Conservation (phyloP, 2,888 invertebrate species). For the Scrobipalpa atriplicella region DNA sequence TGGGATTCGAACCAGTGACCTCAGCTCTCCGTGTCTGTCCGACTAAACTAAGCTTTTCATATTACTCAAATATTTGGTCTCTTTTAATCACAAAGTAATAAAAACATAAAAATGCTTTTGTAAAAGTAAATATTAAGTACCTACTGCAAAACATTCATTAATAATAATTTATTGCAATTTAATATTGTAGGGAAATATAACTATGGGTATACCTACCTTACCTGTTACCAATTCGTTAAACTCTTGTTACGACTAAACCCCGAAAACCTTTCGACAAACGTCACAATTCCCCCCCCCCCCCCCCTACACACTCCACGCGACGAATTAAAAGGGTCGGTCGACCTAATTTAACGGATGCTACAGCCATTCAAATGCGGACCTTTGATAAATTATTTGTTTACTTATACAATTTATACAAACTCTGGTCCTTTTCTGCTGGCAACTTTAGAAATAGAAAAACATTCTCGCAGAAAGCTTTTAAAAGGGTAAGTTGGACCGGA, state of each 20-base stretch:
- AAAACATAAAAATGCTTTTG: no score
- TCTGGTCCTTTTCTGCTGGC: constrained; percentile 6
- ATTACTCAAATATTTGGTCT: no score
- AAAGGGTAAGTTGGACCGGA: constrained; percentile 45
- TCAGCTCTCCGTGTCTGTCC: no score
- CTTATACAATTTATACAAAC: constrained; percentile 14
- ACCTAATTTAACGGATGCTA: constrained; percentile 17
- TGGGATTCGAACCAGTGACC: no score
- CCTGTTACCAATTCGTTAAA: not conserved
- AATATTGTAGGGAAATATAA: no score
- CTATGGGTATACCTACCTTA: not conserved
- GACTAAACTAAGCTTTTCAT: no score
- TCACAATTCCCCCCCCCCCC: constrained; percentile 8
- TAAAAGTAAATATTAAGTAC: no score
- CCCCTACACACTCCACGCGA: not conserved
- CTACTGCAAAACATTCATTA: no score
- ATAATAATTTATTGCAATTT: no score
- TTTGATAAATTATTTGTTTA: constrained; percentile 24
- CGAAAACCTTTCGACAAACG: not conserved
- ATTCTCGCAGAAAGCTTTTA: constrained; percentile 33
- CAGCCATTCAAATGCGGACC: constrained; percentile 11
- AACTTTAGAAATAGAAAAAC: constrained; percentile 21
- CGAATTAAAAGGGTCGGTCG: constrained; percentile 18
- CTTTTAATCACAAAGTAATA: no score
- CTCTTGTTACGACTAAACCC: not conserved